Evolutionary conservation across 2,797 vertebrate species (phyloP), one percentile per base, ranked within the genome.

Genomic region (Galago senegalensis): DNA sequence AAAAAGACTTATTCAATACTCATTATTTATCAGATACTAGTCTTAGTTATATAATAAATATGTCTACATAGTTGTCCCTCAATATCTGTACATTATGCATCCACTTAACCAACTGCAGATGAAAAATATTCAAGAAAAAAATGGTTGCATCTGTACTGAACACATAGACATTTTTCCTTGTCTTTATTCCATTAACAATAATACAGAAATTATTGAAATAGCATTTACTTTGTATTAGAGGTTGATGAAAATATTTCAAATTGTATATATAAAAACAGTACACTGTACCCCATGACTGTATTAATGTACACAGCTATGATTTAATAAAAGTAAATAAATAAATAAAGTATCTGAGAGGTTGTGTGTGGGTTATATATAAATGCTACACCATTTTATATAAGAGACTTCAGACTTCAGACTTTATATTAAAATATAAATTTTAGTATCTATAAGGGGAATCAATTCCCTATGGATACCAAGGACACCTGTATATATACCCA

Each of bases 1-100:
- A 79, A 86, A 95, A 87, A 20, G 58, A 61, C 21, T 53, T 37
- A 77, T 16, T 89, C 73, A 81, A 85, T 56, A 49, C 12, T 90
- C 10, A 81, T 85, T 40, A 94, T 67, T 83, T 63, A 67, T 21
- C 43, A 80, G 18, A n/a, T 43, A 91, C 11, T 87, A 69, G 10
- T 79, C 12, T 83, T 85, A 13, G 69, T 77, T 87, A 85, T 5
- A 80, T 49, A 82, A n/a, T 29, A 58, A 85, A 25, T 27, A 77
- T 53, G 1, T 81, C n/a, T 65, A 69, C 12, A 84, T 31, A 83
- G 53, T 80, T 34, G 56, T 46, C 53, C 53, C 21, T 37, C 77
- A 14, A 13, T 58, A 37, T 80, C 77, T 58, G 21, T 80, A 13
- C n/a, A 8, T 60, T 80, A n/a, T 67, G 31, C 65, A 67, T 67